Percentiles rank a stretch among this genome's conserved stretches.
Conservation (phyloP, 2,113 vertebrate genomes). For the Tinamus guttatus region DNA sequence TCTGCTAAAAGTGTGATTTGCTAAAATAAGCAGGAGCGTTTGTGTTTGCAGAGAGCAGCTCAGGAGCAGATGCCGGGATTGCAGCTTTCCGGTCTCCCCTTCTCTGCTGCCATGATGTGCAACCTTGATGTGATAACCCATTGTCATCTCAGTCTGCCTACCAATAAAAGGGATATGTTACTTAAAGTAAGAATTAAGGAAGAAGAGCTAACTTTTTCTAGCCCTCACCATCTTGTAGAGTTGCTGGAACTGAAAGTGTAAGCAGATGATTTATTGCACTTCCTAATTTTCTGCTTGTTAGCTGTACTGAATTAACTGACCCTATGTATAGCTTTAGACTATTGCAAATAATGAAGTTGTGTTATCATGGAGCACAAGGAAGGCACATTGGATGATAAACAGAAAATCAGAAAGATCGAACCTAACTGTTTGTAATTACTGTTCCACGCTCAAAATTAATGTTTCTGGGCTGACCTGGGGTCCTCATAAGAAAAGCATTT, state of each 20-base stretch:
- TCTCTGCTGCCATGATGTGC: fast-evolving
- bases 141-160: fast-evolving
- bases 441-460: not conserved
- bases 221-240: not conserved
- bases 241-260: not conserved
- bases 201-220: not conserved
- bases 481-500: not conserved
- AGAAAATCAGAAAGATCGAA: constrained; percentile 19
- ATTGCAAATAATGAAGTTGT: not conserved
- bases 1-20: not conserved
- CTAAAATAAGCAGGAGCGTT: not conserved
- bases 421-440: not conserved
- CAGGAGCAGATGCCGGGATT: not conserved
- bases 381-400: not conserved
- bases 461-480: not conserved
- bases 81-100: not conserved
- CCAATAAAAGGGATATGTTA: not conserved
- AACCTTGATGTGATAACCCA: not conserved
- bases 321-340: not conserved
- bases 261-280: not conserved
- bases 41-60: not conserved
- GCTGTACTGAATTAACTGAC: not conserved
- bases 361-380: not conserved
- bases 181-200: not conserved
- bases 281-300: not conserved